Evolutionary conservation across 2,888 invertebrate species (phyloP).

Genomic region (Acronicta leporina): DNA sequence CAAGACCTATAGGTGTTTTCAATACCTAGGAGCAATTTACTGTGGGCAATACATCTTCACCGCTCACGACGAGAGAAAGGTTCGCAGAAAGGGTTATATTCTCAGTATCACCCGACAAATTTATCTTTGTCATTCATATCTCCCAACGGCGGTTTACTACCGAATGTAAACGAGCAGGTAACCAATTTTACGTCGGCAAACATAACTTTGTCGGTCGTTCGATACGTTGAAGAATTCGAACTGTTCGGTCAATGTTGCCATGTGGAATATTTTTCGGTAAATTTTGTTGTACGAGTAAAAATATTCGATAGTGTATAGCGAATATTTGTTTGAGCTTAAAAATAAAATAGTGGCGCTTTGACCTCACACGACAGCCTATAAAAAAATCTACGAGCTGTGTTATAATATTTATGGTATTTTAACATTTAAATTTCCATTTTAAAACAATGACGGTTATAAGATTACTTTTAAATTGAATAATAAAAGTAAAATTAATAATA

Average conservation of each 20-base stretch:
- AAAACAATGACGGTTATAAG: too few relatives aligned
- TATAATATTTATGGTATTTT: slow-evolving; percentile 13
- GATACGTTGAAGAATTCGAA: slow-evolving; percentile 62
- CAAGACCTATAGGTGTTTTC: slow-evolving; percentile 50
- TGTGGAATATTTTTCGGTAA: slow-evolving; percentile 57
- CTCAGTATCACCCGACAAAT: slow-evolving; percentile 54
- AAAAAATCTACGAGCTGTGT: background rate
- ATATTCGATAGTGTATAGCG: slow-evolving; percentile 41
- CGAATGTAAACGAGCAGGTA: slow-evolving; percentile 34
- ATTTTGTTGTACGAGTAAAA: slow-evolving; percentile 55
- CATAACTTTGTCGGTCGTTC: slow-evolving; percentile 54
- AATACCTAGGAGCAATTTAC: slow-evolving; percentile 62
- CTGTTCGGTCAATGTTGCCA: slow-evolving; percentile 62
- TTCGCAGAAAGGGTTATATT: slow-evolving; percentile 62
- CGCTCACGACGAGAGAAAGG: slow-evolving; percentile 49
- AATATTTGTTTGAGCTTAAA: slow-evolving; percentile 35
- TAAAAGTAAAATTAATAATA: too few relatives aligned
- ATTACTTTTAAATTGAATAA: too few relatives aligned
- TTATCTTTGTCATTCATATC: slow-evolving; percentile 52
- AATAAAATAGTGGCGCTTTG: slow-evolving; percentile 34
- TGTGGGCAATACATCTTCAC: slow-evolving; percentile 57
- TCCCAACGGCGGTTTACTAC: slow-evolving; percentile 32
- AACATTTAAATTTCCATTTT: too few relatives aligned
- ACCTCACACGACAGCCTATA: background rate
- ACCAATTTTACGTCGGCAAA: slow-evolving; percentile 46